phyloP scores from a whole-genome alignment of 2,797 vertebrate genomes.

The Rhabdomys pumilio region DNA sequence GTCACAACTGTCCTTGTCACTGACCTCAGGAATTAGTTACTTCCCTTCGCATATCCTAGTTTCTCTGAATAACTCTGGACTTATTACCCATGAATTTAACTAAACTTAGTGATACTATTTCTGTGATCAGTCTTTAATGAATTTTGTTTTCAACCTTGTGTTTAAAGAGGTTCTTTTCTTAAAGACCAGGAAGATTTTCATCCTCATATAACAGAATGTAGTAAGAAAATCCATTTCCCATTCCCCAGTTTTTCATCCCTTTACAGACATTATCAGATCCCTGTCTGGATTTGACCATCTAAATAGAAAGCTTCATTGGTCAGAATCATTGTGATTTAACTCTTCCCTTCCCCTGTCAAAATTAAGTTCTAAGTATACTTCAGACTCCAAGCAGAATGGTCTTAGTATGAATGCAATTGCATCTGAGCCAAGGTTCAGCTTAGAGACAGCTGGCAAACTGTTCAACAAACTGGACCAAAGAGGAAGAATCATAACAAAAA shows the following conservation, averaged over 20 bases:
- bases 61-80: conserved; percentile 66
- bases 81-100: conserved; percentile 68
- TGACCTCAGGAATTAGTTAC: conserved; percentile 58
- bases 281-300: conserved; percentile 50
- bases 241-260: conserved; percentile 41
- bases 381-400: conserved; percentile 69
- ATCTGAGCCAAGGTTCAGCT: conserved; percentile 75
- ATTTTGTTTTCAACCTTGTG: conserved; percentile 63
- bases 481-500: conserved; percentile 64
- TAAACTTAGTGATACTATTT: conserved; percentile 63
- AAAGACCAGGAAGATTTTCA: conserved; percentile 60
- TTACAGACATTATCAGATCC: conserved; percentile 18
- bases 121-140: conserved; percentile 60
- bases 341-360: conserved; percentile 69
- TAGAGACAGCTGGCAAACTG: conserved; percentile 73
- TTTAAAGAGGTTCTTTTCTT: conserved; percentile 55
- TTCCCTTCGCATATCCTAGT: conserved; percentile 59
- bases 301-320: conserved; percentile 49
- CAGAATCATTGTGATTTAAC: conserved; percentile 68
- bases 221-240: conserved; percentile 40
- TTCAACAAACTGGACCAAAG: conserved; percentile 72
- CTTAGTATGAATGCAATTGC: conserved; percentile 64
- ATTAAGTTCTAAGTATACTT: conserved; percentile 64
- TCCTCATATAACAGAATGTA: conserved; percentile 34
- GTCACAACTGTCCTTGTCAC: conserved; percentile 48